Evolutionary conservation across 2,113 vertebrate species (phyloP), one percentile per base, ranked within the genome.

Genomic region (Gymnocephalus cernua): DNA sequence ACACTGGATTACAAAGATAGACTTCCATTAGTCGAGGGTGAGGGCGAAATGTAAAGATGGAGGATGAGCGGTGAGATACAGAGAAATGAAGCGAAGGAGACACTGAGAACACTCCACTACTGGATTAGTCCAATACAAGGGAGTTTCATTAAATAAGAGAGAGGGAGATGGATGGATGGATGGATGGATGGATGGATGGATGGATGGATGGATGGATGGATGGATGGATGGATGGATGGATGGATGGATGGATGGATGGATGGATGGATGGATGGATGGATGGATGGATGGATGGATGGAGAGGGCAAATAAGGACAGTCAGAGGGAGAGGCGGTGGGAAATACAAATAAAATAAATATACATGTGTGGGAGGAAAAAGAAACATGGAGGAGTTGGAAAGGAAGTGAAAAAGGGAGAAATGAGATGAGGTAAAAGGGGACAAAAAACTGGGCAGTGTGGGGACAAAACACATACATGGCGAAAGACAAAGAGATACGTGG

Each of bases 1-100:
- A 89, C 82, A 88, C 77, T 84, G 87, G 84, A 88, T 90, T 87
- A 90, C 74, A 80, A 61, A 84, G 88, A 90, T 80, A 86, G 84
- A 83, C 83, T 74, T 88, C 86, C 83, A 91, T 76, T 87, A 88
- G 82, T 62, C n/a, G 45, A 70, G 84, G 83, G 50, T 77, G 79
- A 80, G 85, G 74, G 75, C 76, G 76, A 76, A 77, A 80, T 75
- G 79, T 78, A 88, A 79, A 90, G 88, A 88, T 88, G 78, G 65
- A 88, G 81, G 87, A 85, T 86, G 90, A 91, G 82, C 50, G 27
- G 74, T 14, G 77, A 88, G 86, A 91, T 85, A 89, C 27, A 48
- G 69, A 77, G 85, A 77, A 80, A 74, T 81, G 65, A 89, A 87
- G 78, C 35, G 8, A 65, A 62, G 74, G 82, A 82, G 79, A 86